Evolutionary conservation across 2,113 vertebrate species (phyloP), one percentile per base, ranked within the genome.

Genomic region (Cyphomyrus discorhynchus): DNA sequence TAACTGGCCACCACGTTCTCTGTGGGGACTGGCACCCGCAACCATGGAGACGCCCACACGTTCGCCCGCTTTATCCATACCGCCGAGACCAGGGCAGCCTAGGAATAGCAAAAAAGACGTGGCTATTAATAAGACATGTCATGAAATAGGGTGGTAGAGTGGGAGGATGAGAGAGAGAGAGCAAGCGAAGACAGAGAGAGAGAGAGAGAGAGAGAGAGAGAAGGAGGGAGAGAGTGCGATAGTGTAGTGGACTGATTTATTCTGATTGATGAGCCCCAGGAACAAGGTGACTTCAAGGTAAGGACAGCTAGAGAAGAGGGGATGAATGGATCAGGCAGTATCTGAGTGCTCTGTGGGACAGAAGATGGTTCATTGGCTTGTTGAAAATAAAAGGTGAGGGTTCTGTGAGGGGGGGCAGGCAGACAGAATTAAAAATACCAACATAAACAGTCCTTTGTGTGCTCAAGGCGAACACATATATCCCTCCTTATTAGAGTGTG

Each of bases 281-380:
- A 88, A 89, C 92, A 96, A 96, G 95, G 94, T 95, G 95, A 96
- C 94, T 94, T 93, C 91, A 93, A 95, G 92, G 92, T 92, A 90
- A 94, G 85, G 58, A 39, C 0, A 89, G 39, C 39, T 39, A 39
- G 89, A 90, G 27, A 85, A 90, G 56, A 31, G 42, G 87, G 90
- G 90, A 53, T 86, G 85, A 17, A 80, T 70, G 46, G 84, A 89
- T 50, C 45, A 74, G 90, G 88, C 17, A 24, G 49, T 88, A 90
- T 89, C 50, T 87, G 27, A 90, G 17, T 88, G 82, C 77, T 31
- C 19, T 56, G 58, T 86, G 88, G 89, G 90, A 94, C 90, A 86
- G 91, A 93, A 87, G 87, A 31, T 10, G n/a, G 35, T 66, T 70
- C 70, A 52, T 88, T 86, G 50, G 46, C 42, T 66, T 49, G 66